Conservation (phyloP, 2,113 vertebrate genomes). For the Heterotis niloticus region DNA sequence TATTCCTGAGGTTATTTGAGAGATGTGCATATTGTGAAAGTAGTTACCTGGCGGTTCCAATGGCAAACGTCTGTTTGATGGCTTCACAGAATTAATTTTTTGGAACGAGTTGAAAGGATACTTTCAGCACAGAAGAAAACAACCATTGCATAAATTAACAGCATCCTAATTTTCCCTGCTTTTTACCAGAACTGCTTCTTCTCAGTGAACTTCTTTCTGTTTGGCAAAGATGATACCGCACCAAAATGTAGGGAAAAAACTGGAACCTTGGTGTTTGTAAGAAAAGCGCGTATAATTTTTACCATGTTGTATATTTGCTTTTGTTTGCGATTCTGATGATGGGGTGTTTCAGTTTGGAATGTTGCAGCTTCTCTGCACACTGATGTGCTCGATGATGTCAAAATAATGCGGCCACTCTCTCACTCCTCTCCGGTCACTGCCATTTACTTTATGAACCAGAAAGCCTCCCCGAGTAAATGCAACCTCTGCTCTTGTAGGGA, state of each 20-base stretch:
- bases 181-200: slow-evolving; percentile 9
- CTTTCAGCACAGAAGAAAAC: slow-evolving; percentile 22
- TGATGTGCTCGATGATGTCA: slow-evolving; percentile 21
- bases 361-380: background rate
- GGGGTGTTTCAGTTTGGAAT: background rate
- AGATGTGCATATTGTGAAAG: too few relatives aligned
- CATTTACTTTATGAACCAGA: slow-evolving; percentile 64
- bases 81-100: slow-evolving; percentile 30
- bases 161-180: background rate
- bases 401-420: slow-evolving; percentile 13
- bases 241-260: slow-evolving; percentile 7
- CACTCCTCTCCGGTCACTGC: slow-evolving; percentile 51
- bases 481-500: slow-evolving; percentile 30
- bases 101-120: slow-evolving; percentile 18
- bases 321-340: background rate
- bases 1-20: too few relatives aligned
- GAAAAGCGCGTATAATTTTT: background rate
- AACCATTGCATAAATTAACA: slow-evolving; percentile 16
- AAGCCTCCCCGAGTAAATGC: slow-evolving; percentile 43
- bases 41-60: background rate
- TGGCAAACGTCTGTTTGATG: slow-evolving; percentile 24
- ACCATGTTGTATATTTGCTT: slow-evolving; percentile 20
- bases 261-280: background rate
- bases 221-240: background rate
- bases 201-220: background rate